Evolutionary conservation across 2,888 invertebrate species (phyloP), one percentile per base, ranked within the genome.

Genomic region (Drosophila macrospina): DNA sequence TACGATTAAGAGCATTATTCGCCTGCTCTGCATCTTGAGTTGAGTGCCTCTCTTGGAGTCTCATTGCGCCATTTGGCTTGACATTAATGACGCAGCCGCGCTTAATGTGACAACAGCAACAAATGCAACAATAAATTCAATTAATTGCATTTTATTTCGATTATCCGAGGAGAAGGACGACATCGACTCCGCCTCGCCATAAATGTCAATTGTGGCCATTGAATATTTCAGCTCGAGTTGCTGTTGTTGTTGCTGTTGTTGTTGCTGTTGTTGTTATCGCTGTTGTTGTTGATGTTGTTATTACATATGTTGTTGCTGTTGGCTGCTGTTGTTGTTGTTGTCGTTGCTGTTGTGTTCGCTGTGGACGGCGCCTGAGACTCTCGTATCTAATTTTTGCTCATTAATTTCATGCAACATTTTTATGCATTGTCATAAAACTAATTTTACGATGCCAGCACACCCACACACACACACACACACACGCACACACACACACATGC

Each of bases 101-200:
- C 50, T 59, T 60, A 66, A 69, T 68, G 71, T 44, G 60, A 15
- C 52, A 63, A 64, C 16, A 42, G 57, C 72, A 64, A 66, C 77
- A 76, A 86, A 78, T 82, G 83, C 87, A 86, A 76, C 81, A 75
- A 88, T 87, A 88, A 88, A 88, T 88, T 86, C 80, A 78, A 86
- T 84, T 84, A 88, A 88, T 87, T 88, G 87, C 88, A 88, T 78
- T 87, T 80, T 77, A 85, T 83, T 86, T 85, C 88, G 81, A 88
- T 86, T 80, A 84, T 72, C 48, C 66, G 56, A 30, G 15, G 13
- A n/a, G 34, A 41, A 42, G 32, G 20, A 44, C 34, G 34, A 20
- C 60, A 45, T 39, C 37, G 37, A 10, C 37, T 37, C 62, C 54
- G 50, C 50, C 45, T 5, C 10, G 28, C 55, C 71, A 70, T 84